Evolutionary conservation across 2,113 vertebrate species (phyloP), one percentile per base, ranked within the genome.

Genomic region (Sylvilagus bachmani): DNA sequence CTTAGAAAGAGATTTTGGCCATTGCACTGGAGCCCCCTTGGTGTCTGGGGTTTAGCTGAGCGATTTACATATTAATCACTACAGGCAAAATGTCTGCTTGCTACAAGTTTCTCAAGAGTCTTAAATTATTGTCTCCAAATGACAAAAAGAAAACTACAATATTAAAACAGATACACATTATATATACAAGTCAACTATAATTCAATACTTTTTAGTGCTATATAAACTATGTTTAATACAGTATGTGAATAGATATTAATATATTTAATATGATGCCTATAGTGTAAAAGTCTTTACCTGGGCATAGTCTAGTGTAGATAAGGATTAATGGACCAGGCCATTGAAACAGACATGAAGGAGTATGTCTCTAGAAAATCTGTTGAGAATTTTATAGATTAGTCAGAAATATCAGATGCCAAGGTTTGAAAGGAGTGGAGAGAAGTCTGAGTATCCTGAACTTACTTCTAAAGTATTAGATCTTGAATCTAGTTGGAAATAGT

Each of bases 101-200:
- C 81, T 73, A 25, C 2, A 79, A 85, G 38, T 29, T 88, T 73
- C 44, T 85, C 91, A 58, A 77, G 62, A 10, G 33, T 78, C 55
- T 85, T 51, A 69, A 77, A 87, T 64, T 67, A 64, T 31, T 89
- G 13, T 10, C 25, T 74, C 17, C 31, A 88, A 95, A 90, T 90
- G 58, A 58, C 27, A 87, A 62, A n/a, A 73, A 44, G 44, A 82
- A 94, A 74, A 36, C 27, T 55, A 74, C 1, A 82, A 29, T 82
- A 77, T 49, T 91, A 74, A 93, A 82, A 73, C 22, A n/a, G 82
- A 75, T 29, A 85, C 21, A 55, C 21, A 67, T 55, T 70, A 79
- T 55, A 13, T 71, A 73, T 92, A 49, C 22, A 79, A 86, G 75
- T 79, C 55, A 89, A 27, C 71, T 79, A 2, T 24, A 49, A 31